phyloP scores from a whole-genome alignment of 2,888 invertebrate species.

The Amorpha juglandis region DNA sequence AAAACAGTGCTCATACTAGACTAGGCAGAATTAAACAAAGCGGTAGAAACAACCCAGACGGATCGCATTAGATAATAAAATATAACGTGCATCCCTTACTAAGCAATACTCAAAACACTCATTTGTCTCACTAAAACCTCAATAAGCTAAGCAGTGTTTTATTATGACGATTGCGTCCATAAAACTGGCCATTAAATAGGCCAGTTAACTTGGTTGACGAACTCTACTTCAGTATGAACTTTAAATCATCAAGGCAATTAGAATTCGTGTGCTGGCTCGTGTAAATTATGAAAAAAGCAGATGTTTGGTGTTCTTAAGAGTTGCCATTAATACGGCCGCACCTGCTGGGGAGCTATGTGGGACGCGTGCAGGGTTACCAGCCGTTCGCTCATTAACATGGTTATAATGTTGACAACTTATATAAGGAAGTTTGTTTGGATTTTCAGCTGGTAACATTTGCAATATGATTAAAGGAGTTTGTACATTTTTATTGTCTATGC shows the following conservation, averaged over 20 bases:
- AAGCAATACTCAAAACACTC: neutral
- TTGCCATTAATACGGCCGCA: constrained; percentile 68
- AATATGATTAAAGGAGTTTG: neutral
- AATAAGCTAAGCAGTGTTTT: constrained; percentile 31
- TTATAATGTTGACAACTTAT: constrained; percentile 30
- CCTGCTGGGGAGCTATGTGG: constrained; percentile 65
- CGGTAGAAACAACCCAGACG: too few relatives aligned
- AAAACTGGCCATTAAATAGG: constrained; percentile 51
- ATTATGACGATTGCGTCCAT: constrained; percentile 45
- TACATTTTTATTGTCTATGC: neutral
- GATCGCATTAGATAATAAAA: too few relatives aligned
- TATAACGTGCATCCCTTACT: too few relatives aligned
- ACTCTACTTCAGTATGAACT: constrained; percentile 48
- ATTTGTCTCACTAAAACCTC: constrained; percentile 1
- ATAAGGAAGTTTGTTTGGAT: constrained; percentile 29
- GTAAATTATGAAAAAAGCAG: constrained; percentile 79
- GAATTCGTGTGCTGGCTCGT: constrained; percentile 63
- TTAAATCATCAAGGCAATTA: constrained; percentile 66
- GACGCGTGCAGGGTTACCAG: constrained; percentile 48
- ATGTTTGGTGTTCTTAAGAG: constrained; percentile 68
- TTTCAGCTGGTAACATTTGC: constrained; percentile 12
- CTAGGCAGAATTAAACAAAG: too few relatives aligned
- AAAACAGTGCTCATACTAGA: too few relatives aligned
- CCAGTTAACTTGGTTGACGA: constrained; percentile 44
- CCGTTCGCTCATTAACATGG: constrained; percentile 37